These are phyloP conservation scores for Intellagama lesueurii DNA, from an alignment of 2,797 vertebrate species.

Conservation along the genomic window DNA sequence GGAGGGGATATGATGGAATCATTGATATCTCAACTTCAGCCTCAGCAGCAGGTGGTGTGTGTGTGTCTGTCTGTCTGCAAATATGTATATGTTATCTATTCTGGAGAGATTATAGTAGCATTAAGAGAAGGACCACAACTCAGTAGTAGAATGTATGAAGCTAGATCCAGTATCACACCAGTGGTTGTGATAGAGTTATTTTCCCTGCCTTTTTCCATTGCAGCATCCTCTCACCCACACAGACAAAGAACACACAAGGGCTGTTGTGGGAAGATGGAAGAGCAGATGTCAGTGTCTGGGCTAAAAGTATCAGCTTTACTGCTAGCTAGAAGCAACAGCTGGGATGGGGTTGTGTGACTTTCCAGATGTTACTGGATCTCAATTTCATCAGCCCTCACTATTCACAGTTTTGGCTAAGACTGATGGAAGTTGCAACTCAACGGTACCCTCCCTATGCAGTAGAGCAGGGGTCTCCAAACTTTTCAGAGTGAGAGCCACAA, in stretches of 20 bases:
- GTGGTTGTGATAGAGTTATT: not conserved
- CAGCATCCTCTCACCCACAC: too few relatives aligned
- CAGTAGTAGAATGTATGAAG: too few relatives aligned
- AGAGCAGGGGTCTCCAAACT: too few relatives aligned
- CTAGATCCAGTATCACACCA: not conserved
- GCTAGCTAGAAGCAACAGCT: constrained; percentile 5
- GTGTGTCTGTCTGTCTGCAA: not conserved
- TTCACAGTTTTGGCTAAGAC: too few relatives aligned
- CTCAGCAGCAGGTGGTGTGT: constrained; percentile 76
- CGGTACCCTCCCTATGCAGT: too few relatives aligned
- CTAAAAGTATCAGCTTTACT: not conserved
- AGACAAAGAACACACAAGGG: too few relatives aligned
- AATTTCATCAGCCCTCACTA: too few relatives aligned
- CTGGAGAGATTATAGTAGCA: constrained; percentile 37
- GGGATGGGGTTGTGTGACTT: too few relatives aligned
- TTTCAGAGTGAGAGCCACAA: too few relatives aligned
- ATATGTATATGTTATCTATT: not conserved
- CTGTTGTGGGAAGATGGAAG: not conserved
- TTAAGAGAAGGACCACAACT: not conserved
- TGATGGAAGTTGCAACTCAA: too few relatives aligned
- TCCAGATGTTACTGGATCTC: too few relatives aligned
- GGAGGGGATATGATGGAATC: constrained; percentile 94
- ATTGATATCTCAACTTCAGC: constrained; percentile 90
- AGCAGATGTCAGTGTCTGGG: constrained; percentile 36
- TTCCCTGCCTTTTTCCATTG: too few relatives aligned